phyloP scores from a whole-genome alignment of 1,140 invertebrate species.

The Trichonephila inaurata region DNA sequence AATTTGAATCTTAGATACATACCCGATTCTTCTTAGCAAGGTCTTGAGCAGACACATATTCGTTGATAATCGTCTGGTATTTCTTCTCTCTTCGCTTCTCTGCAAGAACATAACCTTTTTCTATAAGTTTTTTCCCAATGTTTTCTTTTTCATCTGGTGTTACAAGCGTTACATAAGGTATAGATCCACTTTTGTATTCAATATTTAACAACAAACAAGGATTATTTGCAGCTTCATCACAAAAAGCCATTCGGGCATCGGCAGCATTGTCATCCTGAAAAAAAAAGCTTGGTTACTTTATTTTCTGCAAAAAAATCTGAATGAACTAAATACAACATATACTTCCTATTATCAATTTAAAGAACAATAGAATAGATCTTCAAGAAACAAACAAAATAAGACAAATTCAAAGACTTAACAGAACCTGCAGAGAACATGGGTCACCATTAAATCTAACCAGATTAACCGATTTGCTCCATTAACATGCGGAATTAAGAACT shows the following conservation, averaged over 20 bases:
- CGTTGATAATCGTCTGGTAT: conserved; percentile 88
- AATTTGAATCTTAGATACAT: conserved; percentile 71
- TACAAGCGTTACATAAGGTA: conserved; percentile 86
- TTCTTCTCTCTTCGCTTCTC: conserved; percentile 90
- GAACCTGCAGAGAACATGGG: too few species aligned
- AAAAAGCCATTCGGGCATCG: conserved; percentile 79
- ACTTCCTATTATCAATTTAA: too few species aligned
- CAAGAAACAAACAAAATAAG: too few species aligned
- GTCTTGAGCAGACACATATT: conserved; percentile 92
- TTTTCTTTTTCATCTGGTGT: conserved; percentile 89
- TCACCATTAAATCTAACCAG: too few species aligned
- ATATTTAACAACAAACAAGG: conserved; percentile 82
- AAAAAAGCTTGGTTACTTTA: background rate
- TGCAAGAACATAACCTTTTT: conserved; percentile 91
- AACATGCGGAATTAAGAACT: too few species aligned
- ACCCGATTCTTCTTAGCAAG: conserved; percentile 89
- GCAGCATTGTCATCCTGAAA: conserved; percentile 77
- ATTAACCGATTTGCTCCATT: too few species aligned
- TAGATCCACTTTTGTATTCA: conserved; percentile 84
- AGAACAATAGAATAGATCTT: too few species aligned
- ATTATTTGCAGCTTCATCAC: conserved; percentile 80
- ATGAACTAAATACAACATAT: too few species aligned
- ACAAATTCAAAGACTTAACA: too few species aligned
- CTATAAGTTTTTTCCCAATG: conserved; percentile 90
- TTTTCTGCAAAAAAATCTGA: too few species aligned